Percentiles rank a stretch among this genome's conserved stretches.
phyloP scores from a whole-genome alignment of 2,797 vertebrate species.

The Podargus strigoides region DNA sequence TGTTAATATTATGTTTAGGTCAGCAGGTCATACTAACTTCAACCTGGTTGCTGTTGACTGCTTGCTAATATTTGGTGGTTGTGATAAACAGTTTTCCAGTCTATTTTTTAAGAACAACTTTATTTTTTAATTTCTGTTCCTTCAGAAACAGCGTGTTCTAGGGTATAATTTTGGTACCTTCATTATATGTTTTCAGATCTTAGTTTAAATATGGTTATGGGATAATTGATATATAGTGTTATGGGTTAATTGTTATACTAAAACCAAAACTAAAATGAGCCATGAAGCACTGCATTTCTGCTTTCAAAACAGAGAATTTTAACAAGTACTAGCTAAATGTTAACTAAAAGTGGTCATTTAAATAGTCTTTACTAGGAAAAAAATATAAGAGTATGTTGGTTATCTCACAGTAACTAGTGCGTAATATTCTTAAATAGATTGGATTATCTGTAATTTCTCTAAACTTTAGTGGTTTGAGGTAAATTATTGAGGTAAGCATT shows the following conservation, averaged over 20 bases:
- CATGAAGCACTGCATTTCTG: background rate
- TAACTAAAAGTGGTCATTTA: background rate
- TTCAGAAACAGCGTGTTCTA: background rate
- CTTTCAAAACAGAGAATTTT: background rate
- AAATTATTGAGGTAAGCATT: background rate
- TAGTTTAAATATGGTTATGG: background rate
- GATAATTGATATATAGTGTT: background rate
- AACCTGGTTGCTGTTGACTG: background rate
- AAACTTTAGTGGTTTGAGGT: background rate
- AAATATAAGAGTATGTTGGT: background rate
- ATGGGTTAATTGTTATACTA: background rate
- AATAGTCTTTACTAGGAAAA: background rate
- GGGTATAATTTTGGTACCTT: background rate
- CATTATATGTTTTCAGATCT: background rate
- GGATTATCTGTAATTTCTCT: background rate
- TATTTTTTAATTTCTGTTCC: rapidly evolving
- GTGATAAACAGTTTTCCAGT: background rate
- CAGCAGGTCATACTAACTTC: background rate
- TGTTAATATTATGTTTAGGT: background rate
- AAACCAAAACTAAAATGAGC: background rate
- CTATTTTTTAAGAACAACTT: background rate
- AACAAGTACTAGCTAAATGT: background rate
- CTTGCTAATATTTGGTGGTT: background rate
- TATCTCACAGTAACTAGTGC: background rate
- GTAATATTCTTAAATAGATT: background rate